These are phyloP conservation scores for Oscheius sp. DNA, from an alignment of 2,888 invertebrate species.

Conservation along the genomic window DNA sequence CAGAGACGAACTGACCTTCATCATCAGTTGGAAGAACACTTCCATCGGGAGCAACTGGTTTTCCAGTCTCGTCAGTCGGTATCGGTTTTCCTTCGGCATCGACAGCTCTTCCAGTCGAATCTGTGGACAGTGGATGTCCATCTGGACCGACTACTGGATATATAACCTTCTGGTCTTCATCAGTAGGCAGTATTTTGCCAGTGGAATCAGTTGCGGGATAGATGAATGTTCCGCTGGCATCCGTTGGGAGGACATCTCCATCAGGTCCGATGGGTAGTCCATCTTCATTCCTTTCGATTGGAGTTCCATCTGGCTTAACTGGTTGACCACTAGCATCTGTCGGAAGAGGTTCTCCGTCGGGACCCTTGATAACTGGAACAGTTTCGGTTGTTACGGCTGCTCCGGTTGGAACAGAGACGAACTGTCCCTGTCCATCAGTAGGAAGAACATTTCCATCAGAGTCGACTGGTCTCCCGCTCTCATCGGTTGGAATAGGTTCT, in stretches of 20 bases:
- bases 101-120: conserved; percentile 18
- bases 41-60: conserved; percentile 47
- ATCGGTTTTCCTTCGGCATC: conserved; percentile 33
- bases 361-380: conserved; percentile 38
- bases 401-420: not conserved
- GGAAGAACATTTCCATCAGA: conserved; percentile 34
- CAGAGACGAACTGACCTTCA: conserved; percentile 34
- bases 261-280: conserved; percentile 52
- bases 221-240: conserved; percentile 14
- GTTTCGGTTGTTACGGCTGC: conserved; percentile 29
- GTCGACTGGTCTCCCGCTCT: conserved; percentile 24
- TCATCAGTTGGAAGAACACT: conserved; percentile 52
- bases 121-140: conserved; percentile 35
- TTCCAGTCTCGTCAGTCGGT: conserved; percentile 47
- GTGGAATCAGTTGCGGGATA: conserved; percentile 53
- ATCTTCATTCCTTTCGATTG: conserved; percentile 37
- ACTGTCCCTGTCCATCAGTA: conserved; percentile 31
- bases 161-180: conserved; percentile 21
- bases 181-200: conserved; percentile 24
- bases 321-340: conserved; percentile 37
- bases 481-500: conserved; percentile 41
- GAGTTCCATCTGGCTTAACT: conserved; percentile 22
- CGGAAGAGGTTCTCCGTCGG: conserved; percentile 40
- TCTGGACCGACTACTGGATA: conserved; percentile 35
- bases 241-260: conserved; percentile 36